Conservation (phyloP, 2,888 invertebrate species). For the Periphyllus acericola region DNA sequence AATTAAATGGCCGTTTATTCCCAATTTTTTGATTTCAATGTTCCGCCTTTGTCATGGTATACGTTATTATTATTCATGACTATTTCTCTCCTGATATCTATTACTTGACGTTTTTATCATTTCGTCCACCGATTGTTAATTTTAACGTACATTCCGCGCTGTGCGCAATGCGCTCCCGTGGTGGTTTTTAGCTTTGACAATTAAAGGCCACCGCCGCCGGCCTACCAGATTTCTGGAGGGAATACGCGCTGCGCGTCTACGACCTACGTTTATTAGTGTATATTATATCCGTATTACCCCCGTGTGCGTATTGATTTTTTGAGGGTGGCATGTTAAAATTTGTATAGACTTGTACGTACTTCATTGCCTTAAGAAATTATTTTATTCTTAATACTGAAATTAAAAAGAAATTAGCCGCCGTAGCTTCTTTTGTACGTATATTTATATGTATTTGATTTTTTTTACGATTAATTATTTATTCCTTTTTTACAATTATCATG, state of each 20-base stretch:
- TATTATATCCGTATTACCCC: neutral
- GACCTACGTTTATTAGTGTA: constrained; percentile 11
- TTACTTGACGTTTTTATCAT: neutral
- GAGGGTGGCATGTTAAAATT: constrained; percentile 36
- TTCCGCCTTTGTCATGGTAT: too few species aligned
- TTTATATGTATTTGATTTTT: too few species aligned
- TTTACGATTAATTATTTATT: too few species aligned
- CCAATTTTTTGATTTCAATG: too few species aligned
- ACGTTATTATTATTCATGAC: neutral
- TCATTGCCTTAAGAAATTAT: neutral
- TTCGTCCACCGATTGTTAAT: neutral
- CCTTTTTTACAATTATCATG: neutral
- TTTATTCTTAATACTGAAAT: neutral
- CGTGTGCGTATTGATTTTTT: constrained; percentile 48
- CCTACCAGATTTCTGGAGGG: constrained; percentile 33
- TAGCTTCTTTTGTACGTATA: neutral
- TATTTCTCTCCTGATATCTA: too few species aligned
- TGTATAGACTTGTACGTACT: constrained; percentile 14
- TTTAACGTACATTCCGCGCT: neutral
- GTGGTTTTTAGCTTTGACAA: neutral
- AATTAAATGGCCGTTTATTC: neutral
- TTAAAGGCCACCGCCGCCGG: neutral
- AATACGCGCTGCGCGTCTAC: neutral
- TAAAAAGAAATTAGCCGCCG: neutral
- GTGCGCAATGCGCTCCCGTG: neutral